Evolutionary conservation across 1,140 invertebrate species (phyloP).

Genomic region (Steinernema feltiae): DNA sequence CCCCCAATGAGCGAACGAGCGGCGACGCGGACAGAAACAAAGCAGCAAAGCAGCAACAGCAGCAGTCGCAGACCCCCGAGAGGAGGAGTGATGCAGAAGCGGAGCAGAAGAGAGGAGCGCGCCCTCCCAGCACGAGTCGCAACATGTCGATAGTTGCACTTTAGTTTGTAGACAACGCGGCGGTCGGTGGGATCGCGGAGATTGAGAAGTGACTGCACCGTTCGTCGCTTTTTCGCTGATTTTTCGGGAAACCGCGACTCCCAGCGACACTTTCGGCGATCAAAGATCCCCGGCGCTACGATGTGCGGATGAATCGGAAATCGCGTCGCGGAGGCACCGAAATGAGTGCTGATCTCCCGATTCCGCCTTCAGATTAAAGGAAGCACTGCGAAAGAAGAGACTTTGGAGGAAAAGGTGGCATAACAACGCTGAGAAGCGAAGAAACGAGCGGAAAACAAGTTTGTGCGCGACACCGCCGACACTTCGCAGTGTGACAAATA

Average conservation of each 20-base stretch:
- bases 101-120: not conserved
- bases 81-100: constrained; percentile 10
- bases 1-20: not conserved
- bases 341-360: too few relatives aligned
- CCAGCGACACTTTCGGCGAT: too few relatives aligned
- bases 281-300: too few relatives aligned
- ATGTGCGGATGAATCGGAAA: too few relatives aligned
- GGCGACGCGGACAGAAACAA: not conserved
- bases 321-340: too few relatives aligned
- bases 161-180: not conserved
- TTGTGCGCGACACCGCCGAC: not conserved
- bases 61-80: not conserved
- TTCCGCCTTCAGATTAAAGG: not conserved
- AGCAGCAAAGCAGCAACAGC: not conserved
- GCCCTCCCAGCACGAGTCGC: not conserved
- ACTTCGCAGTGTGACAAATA: not conserved
- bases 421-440: not conserved
- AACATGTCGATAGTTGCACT: constrained; percentile 15
- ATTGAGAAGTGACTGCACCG: too few relatives aligned
- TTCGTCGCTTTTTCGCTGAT: too few relatives aligned
- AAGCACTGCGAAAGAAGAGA: not conserved
- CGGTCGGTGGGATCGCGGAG: not conserved
- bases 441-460: not conserved
- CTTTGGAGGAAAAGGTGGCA: not conserved
- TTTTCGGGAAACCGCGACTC: too few relatives aligned